Evolutionary conservation across 2,113 vertebrate genomes (phyloP), one percentile per base, ranked within the genome.

Genomic region (Mionectes macconnelli): DNA sequence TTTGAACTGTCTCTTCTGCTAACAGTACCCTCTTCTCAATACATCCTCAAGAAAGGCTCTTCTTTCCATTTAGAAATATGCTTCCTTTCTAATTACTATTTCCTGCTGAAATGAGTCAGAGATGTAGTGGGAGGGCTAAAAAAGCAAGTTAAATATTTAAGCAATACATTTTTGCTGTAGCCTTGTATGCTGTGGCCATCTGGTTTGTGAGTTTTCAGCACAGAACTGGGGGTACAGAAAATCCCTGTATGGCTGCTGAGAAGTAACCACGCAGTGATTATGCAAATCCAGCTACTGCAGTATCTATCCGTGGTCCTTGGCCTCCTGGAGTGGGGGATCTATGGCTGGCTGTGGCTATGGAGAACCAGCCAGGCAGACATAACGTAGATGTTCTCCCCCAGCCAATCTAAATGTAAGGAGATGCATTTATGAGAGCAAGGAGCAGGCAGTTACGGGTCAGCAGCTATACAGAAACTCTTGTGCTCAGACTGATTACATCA

Each of bases 371-470:
- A 70, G 0, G 1, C 72, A 87, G 62, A 60, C 42, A 47, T 69
- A 84, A 95, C 60, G 60, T 23, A 89, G 93, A 89, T 67, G 45
- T 27, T 75, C 45, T 87, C n/a, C 64, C 39, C 33, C 33, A 90
- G 45, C 39, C 89, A 81, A 73, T 24, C 78, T 66, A 40, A 91
- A 28, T 40, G 73, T 2, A 6, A 77, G 57, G 77, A 93, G 64
- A 45, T 86, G 69, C 31, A 69, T 84, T 86, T 73, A 73, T 81
- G 53, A 90, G 74, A 86, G 37, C 60, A 93, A 94, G 59, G 81
- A 93, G 67, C 27, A 86, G 77, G 50, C 37, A 69, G 89, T 50
- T 73, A 88, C 31, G 79, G 93, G 66, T 84, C 94, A 96, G 68
- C 40, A 93, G 69, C 72, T 92, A 25, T n/a, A 67, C 17, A 93